Percentiles rank a stretch among this genome's conserved stretches.
These are phyloP conservation scores for Huso huso DNA, from an alignment of 2,797 vertebrate species.

Conservation along the genomic window DNA sequence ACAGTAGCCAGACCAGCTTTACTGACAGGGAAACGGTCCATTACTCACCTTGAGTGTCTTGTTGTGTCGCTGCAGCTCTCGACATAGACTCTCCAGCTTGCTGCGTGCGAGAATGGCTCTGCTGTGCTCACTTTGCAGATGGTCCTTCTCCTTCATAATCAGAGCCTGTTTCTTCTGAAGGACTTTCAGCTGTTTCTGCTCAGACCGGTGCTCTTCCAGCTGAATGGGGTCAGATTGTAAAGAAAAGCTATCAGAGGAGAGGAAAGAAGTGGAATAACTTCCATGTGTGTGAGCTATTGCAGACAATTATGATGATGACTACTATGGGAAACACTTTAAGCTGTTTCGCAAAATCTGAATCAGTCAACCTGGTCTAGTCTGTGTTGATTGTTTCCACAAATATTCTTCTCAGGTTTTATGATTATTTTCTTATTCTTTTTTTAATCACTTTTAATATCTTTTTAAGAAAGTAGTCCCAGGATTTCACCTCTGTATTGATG, in stretches of 20 bases:
- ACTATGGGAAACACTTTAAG: no score
- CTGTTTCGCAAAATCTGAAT: no score
- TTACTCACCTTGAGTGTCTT: slow-evolving; percentile 75
- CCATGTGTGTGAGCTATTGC: no score
- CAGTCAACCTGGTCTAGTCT: no score
- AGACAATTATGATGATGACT: no score
- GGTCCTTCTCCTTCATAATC: slow-evolving; percentile 70
- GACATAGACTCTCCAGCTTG: slow-evolving; percentile 79
- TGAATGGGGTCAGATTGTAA: slow-evolving; percentile 26
- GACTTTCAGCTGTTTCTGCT: slow-evolving; percentile 63
- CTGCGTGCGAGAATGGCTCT: slow-evolving; percentile 67
- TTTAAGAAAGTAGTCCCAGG: neutral
- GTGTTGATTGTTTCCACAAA: no score
- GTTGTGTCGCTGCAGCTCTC: slow-evolving; percentile 84
- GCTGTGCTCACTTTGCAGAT: slow-evolving; percentile 71
- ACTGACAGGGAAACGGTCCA: no score
- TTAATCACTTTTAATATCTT: rapidly evolving
- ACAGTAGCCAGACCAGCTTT: no score
- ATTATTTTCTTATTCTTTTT: neutral
- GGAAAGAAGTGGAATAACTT: no score
- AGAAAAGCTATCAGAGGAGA: no score
- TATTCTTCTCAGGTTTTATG: no score
- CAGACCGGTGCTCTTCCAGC: slow-evolving; percentile 61
- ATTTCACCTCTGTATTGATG: no score
- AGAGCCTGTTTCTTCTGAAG: slow-evolving; percentile 67